Evolutionary conservation across 1,140 invertebrate species (phyloP).

Genomic region (Drosophila arizonae): DNA sequence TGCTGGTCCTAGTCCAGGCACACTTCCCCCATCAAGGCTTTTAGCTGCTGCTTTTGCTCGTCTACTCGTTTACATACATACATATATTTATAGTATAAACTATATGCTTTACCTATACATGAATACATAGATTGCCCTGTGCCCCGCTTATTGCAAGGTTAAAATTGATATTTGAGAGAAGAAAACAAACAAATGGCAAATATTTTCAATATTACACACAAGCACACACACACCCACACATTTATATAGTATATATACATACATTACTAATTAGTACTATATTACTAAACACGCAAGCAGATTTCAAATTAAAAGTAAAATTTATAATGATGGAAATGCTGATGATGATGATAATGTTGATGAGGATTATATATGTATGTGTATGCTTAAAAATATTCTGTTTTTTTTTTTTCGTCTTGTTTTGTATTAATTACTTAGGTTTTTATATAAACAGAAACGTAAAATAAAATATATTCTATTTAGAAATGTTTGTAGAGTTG

Average conservation of each 20-base stretch:
- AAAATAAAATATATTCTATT: slow-evolving; percentile 79
- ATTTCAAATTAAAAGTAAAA: slow-evolving; percentile 16
- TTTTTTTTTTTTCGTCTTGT: slow-evolving; percentile 63
- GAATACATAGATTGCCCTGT: slow-evolving; percentile 9
- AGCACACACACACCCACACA: slow-evolving; percentile 50
- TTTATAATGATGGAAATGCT: slow-evolving; percentile 15
- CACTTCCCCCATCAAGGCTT: slow-evolving; percentile 23
- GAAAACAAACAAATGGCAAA: slow-evolving; percentile 35
- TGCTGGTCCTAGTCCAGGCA: slow-evolving; percentile 33
- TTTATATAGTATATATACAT: slow-evolving; percentile 39
- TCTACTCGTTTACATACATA: slow-evolving; percentile 32
- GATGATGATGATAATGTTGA: slow-evolving; percentile 14
- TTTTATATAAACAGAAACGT: slow-evolving; percentile 75
- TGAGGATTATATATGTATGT: slow-evolving; percentile 49
- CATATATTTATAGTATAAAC: slow-evolving; percentile 30
- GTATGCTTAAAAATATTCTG: slow-evolving; percentile 61
- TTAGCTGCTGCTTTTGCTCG: slow-evolving; percentile 44
- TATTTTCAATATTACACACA: slow-evolving; percentile 62
- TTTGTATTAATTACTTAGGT: slow-evolving; percentile 77
- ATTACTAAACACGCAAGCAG: slow-evolving; percentile 42
- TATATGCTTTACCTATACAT: slow-evolving; percentile 49
- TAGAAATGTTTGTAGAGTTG: slow-evolving; percentile 41
- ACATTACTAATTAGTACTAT: slow-evolving; percentile 53
- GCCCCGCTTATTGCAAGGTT: slow-evolving; percentile 1
- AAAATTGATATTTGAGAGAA: slow-evolving; percentile 15